Conservation (phyloP, 2,113 vertebrate genomes). For the Boleophthalmus pectinirostris region DNA sequence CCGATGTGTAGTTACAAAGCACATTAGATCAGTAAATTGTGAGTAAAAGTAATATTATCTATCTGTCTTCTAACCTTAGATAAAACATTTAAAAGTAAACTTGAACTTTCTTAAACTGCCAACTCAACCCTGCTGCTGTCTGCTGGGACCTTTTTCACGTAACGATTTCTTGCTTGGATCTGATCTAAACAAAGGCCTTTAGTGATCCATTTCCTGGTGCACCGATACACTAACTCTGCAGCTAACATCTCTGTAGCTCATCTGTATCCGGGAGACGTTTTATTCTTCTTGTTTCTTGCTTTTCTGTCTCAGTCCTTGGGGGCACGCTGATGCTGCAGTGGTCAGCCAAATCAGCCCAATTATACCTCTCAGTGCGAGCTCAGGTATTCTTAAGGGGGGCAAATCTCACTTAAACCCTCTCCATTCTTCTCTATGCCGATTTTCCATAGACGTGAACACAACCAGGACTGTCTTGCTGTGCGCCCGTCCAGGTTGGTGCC, state of each 20-base stretch:
- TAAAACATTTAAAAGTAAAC: background rate
- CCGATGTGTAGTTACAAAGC: too few relatives aligned
- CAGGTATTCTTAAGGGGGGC: slow-evolving; percentile 39
- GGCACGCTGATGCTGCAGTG: slow-evolving; percentile 37
- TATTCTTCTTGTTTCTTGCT: slow-evolving; percentile 1
- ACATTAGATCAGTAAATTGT: background rate
- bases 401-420: slow-evolving; percentile 50
- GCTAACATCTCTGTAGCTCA: slow-evolving; percentile 51
- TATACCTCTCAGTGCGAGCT: slow-evolving; percentile 48
- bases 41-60: background rate
- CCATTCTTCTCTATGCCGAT: slow-evolving; percentile 29
- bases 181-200: slow-evolving; percentile 51
- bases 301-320: slow-evolving; percentile 32
- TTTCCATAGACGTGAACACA: slow-evolving; percentile 36
- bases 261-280: slow-evolving; percentile 49
- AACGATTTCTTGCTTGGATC: slow-evolving; percentile 48
- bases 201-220: slow-evolving; percentile 53
- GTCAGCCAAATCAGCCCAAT: slow-evolving; percentile 66
- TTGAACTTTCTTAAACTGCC: background rate
- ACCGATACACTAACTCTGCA: slow-evolving; percentile 43
- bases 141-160: slow-evolving; percentile 32
- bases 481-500: slow-evolving; percentile 8
- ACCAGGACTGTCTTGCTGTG: slow-evolving; percentile 26
- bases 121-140: slow-evolving; percentile 7
- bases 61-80: too few relatives aligned